Conservation (phyloP, 1,140 invertebrate genomes). For the Pseudomyrmex cubaensis region DNA sequence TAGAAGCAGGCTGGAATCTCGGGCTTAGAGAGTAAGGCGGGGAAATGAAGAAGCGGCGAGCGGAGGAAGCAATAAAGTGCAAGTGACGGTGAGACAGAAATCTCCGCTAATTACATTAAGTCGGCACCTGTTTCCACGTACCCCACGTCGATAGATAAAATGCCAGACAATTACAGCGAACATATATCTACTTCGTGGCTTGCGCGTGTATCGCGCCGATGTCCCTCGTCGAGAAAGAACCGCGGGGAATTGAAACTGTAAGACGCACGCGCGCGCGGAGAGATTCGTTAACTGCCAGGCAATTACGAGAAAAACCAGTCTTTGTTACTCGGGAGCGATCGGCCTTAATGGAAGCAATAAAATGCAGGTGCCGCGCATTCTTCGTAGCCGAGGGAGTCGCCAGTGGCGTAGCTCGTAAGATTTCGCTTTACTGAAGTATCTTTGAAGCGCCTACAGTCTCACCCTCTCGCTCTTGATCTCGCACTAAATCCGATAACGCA, state of each 20-base stretch:
- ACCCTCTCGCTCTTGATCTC: conserved; percentile 11
- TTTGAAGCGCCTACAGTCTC: neutral
- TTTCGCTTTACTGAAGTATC: neutral
- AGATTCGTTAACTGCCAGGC: conserved; percentile 71
- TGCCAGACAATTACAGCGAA: conserved; percentile 35
- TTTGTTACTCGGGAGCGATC: conserved; percentile 75
- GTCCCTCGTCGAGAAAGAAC: conserved; percentile 38
- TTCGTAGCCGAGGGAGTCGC: conserved; percentile 24
- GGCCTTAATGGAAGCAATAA: conserved; percentile 78
- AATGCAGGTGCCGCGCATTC: conserved; percentile 74
- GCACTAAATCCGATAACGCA: conserved; percentile 1
- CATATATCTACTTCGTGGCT: neutral
- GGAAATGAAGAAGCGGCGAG: neutral
- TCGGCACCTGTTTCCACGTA: conserved; percentile 47
- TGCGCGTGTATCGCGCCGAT: neutral
- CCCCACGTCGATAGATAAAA: conserved; percentile 46
- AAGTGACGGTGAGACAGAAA: conserved; percentile 43
- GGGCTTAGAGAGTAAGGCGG: neutral
- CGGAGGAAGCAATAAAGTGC: conserved; percentile 28
- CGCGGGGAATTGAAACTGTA: conserved; percentile 59
- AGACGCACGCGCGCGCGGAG: conserved; percentile 22
- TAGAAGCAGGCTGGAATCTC: no score
- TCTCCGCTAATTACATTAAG: conserved; percentile 55
- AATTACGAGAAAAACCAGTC: conserved; percentile 74
- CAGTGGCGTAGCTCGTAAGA: conserved; percentile 2